These are phyloP conservation scores for Eumaeus atala DNA, from an alignment of 1,140 invertebrate genomes.

Conservation along the genomic window DNA sequence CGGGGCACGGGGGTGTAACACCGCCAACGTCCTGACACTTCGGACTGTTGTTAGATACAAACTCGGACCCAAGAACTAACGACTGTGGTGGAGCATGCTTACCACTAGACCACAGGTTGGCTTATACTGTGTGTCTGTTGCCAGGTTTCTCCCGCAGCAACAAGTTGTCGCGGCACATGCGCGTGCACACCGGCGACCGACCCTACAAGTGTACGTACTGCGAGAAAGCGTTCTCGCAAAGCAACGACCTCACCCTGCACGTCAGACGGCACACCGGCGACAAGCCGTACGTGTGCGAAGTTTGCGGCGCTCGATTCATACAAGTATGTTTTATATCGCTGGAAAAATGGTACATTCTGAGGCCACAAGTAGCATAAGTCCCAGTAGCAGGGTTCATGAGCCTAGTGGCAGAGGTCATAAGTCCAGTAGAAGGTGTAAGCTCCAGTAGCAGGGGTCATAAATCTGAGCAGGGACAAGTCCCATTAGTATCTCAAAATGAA, in stretches of 20 bases:
- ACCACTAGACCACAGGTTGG: no score
- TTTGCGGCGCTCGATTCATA: constrained; percentile 66
- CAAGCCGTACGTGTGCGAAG: constrained; percentile 71
- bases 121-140: constrained; percentile 24
- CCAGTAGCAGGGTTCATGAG: no score
- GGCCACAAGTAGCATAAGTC: background rate
- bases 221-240: constrained; percentile 76
- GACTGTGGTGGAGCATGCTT: no score
- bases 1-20: no score
- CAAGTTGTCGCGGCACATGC: constrained; percentile 77
- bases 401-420: no score
- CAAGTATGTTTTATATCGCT: constrained; percentile 41
- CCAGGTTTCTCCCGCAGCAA: constrained; percentile 75
- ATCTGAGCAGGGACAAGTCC: no score
- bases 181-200: constrained; percentile 75
- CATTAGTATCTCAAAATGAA: no score
- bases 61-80: no score
- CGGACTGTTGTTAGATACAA: no score
- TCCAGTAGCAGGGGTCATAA: no score
- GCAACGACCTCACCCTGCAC: constrained; percentile 75
- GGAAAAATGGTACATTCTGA: background rate
- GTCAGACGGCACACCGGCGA: constrained; percentile 75
- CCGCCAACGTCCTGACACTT: no score
- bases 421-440: no score
- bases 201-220: constrained; percentile 77